Percentiles rank a stretch among this genome's conserved stretches.
Conservation (phyloP, 2,797 vertebrate species). For the Acanthurus lineatus region DNA sequence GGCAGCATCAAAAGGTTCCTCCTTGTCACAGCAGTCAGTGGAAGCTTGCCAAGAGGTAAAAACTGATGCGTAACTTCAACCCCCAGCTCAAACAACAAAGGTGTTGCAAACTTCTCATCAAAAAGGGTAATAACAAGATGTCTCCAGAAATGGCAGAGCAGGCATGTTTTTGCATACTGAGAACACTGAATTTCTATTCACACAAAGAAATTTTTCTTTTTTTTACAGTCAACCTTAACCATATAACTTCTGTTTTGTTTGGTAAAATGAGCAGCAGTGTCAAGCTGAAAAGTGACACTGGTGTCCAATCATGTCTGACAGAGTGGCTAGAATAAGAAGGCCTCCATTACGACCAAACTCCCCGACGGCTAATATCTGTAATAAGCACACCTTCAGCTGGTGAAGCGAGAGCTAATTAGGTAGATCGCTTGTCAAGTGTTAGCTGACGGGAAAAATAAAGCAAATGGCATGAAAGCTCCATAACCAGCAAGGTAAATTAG, state of each 20-base stretch:
- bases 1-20: constrained; percentile 7
- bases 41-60: constrained; percentile 7
- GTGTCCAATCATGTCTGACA: constrained; percentile 58
- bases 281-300: constrained; percentile 20
- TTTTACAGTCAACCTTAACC: background rate
- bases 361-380: constrained; percentile 63
- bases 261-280: background rate
- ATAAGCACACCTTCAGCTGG: constrained; percentile 64
- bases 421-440: constrained; percentile 58
- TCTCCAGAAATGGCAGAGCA: constrained; percentile 28
- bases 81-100: constrained; percentile 19
- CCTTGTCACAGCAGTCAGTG: background rate
- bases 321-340: constrained; percentile 24
- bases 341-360: constrained; percentile 58
- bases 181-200: background rate
- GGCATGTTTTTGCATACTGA: constrained; percentile 14
- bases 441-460: constrained; percentile 32
- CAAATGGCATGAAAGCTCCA: constrained; percentile 49
- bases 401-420: constrained; percentile 61
- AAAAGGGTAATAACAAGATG: constrained; percentile 10
- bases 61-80: background rate
- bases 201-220: background rate
- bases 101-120: background rate
- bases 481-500: constrained; percentile 63
- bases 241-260: constrained; percentile 10